A percentile compares a stretch with the other conserved stretches of the same genome.
These are phyloP conservation scores for Brachypteracias leptosomus DNA, from an alignment of 2,113 vertebrate genomes.

Conservation along the genomic window DNA sequence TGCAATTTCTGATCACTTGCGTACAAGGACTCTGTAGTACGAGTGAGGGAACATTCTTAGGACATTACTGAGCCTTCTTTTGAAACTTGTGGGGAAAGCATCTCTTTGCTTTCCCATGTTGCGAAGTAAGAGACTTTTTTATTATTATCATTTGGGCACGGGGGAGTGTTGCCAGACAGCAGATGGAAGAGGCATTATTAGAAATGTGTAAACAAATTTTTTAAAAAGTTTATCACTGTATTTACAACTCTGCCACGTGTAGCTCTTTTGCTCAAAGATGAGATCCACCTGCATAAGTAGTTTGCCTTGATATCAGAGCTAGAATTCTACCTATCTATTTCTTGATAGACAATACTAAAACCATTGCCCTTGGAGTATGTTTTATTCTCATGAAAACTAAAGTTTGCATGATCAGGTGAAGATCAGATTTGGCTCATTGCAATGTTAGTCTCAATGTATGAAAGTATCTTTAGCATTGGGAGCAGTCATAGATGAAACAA, in stretches of 20 bases:
- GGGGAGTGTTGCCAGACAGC: background rate
- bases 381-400: background rate
- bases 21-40: background rate
- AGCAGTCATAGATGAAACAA: background rate
- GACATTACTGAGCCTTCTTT: background rate
- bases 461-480: background rate
- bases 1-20: background rate
- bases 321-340: background rate
- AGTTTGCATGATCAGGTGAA: background rate
- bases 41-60: background rate
- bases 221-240: background rate
- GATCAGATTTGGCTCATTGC: background rate
- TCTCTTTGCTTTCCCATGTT: background rate
- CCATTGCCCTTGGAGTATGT: background rate
- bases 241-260: background rate
- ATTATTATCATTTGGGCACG: background rate
- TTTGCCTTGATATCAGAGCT: background rate
- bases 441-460: background rate
- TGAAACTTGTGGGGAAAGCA: background rate
- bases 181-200: background rate
- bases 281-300: background rate
- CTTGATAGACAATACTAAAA: background rate
- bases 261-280: background rate
- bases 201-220: background rate
- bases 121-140: background rate